A percentile compares a stretch with the other conserved stretches of the same genome.
phyloP scores from a whole-genome alignment of 2,797 vertebrate genomes.

The Sciurus vulgaris region DNA sequence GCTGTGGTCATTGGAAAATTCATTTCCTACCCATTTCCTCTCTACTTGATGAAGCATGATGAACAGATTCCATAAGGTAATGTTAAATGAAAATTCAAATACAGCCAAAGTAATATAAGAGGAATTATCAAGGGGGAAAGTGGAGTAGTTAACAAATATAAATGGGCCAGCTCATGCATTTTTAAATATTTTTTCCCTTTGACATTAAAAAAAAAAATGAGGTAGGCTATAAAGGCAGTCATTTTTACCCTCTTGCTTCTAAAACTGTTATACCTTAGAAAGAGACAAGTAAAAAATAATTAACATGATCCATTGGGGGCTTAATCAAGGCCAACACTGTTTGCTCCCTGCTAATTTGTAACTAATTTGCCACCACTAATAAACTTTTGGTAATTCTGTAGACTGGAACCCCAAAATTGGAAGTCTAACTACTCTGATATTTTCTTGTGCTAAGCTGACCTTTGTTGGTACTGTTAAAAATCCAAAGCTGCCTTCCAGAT shows the following conservation, averaged over 20 bases:
- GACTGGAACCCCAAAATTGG: neutral
- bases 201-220: slow-evolving; percentile 7
- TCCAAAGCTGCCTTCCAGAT: slow-evolving; percentile 16
- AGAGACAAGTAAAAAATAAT: slow-evolving; percentile 45
- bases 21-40: slow-evolving; percentile 23
- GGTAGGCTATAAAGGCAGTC: neutral
- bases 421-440: too few species aligned
- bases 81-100: neutral
- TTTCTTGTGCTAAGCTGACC: neutral
- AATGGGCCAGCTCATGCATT: neutral
- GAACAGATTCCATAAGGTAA: neutral
- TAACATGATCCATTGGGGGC: neutral
- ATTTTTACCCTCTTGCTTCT: slow-evolving; percentile 52
- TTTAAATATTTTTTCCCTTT: slow-evolving; percentile 41
- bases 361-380: slow-evolving; percentile 15
- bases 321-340: slow-evolving; percentile 25
- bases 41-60: neutral
- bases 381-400: neutral
- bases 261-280: neutral
- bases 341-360: slow-evolving; percentile 57
- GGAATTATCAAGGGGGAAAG: neutral
- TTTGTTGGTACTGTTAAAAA: neutral
- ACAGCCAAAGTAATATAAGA: neutral
- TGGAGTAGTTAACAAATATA: neutral
- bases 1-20: neutral